Conservation (phyloP, 2,888 invertebrate genomes). For the Volucella inflata region DNA sequence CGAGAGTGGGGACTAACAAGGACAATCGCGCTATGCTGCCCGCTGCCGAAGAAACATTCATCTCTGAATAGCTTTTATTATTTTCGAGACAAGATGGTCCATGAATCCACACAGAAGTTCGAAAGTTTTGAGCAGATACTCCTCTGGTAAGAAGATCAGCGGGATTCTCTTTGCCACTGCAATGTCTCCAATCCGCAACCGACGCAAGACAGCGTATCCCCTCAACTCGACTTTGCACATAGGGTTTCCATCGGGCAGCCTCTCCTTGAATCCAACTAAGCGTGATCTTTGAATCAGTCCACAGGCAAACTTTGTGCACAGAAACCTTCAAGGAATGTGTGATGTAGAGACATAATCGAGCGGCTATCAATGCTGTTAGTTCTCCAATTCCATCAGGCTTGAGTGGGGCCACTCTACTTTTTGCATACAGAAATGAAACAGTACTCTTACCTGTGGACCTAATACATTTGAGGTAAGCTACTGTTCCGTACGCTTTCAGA, state of each 20-base stretch:
- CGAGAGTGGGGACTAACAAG: no score
- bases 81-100: constrained; percentile 14
- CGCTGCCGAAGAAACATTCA: no score
- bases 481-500: constrained; percentile 12
- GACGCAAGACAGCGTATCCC: constrained; percentile 19
- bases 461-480: not conserved
- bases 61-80: no score
- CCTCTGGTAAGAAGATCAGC: constrained; percentile 26
- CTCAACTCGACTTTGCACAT: constrained; percentile 24
- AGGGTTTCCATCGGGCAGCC: constrained; percentile 32
- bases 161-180: constrained; percentile 27
- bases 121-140: not conserved
- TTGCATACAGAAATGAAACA: constrained; percentile 14
- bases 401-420: constrained; percentile 19
- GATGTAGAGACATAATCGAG: constrained; percentile 9
- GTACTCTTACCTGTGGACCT: no score
- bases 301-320: not conserved
- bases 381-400: not conserved
- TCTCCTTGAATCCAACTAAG: constrained; percentile 18
- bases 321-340: not conserved
- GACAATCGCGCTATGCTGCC: no score
- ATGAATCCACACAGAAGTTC: constrained; percentile 11
- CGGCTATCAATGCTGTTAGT: constrained; percentile 20
- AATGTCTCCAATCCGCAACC: constrained; percentile 11
- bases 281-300: constrained; percentile 23